Evolutionary conservation across 1,140 invertebrate genomes (phyloP).

Genomic region (Campoletis sonorensis): DNA sequence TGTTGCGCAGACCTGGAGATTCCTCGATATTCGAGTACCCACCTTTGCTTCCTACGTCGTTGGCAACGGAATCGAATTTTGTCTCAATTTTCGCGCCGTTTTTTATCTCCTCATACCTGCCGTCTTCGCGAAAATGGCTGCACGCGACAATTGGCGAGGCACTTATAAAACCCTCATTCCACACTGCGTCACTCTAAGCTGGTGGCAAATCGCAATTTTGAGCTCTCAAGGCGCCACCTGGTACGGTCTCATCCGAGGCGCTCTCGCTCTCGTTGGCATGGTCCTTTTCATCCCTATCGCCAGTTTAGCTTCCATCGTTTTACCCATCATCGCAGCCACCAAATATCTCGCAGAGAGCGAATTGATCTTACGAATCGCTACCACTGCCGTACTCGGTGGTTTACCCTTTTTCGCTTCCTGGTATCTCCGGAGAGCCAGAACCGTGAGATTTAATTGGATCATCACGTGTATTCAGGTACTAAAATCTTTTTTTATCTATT

Average conservation of each 20-base stretch:
- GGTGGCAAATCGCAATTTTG: constrained; percentile 89
- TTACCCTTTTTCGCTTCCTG: constrained; percentile 80
- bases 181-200: constrained; percentile 90
- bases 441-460: constrained; percentile 78
- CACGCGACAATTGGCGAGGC: constrained; percentile 85
- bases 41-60: constrained; percentile 88
- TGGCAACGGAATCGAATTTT: constrained; percentile 90
- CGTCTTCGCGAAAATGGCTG: constrained; percentile 85
- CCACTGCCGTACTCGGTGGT: constrained; percentile 77
- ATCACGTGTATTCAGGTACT: constrained; percentile 81
- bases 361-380: constrained; percentile 78
- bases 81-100: constrained; percentile 86
- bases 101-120: constrained; percentile 87
- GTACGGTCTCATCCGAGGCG: constrained; percentile 86
- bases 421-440: constrained; percentile 79
- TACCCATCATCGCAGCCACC: constrained; percentile 84
- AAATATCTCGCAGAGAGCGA: constrained; percentile 83
- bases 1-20: constrained; percentile 87
- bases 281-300: constrained; percentile 87
- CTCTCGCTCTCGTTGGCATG: constrained; percentile 85
- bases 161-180: constrained; percentile 87
- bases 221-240: constrained; percentile 88
- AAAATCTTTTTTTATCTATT: constrained; percentile 37
- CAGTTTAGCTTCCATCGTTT: constrained; percentile 84
- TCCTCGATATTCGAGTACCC: constrained; percentile 86